A percentile compares a stretch with the other conserved stretches of the same genome.
Evolutionary conservation across 1,140 invertebrate species (phyloP).

Genomic region (Coelopa frigida): DNA sequence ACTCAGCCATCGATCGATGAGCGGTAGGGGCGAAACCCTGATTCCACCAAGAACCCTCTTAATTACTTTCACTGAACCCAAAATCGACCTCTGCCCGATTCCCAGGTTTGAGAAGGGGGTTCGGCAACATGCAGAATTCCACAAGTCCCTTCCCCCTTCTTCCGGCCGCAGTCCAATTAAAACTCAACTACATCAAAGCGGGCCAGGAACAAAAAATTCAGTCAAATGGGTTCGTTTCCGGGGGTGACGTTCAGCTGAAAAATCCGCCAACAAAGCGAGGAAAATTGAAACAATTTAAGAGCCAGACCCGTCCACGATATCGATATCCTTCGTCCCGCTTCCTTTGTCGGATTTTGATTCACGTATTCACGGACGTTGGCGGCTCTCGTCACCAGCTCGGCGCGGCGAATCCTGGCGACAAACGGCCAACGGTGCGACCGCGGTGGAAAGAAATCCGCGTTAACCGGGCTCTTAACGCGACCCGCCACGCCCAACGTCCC

Average conservation of each 20-base stretch:
- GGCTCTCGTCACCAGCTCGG: conserved; percentile 2
- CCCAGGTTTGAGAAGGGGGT: too few species aligned
- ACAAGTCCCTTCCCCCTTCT: too few species aligned
- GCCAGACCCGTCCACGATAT: neutral
- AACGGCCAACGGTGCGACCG: neutral
- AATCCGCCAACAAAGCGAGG: conserved; percentile 15
- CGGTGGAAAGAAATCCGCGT: neutral
- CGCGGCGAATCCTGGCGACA: neutral
- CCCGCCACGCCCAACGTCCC: neutral
- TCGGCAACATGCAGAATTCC: too few species aligned
- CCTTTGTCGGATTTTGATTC: conserved; percentile 19
- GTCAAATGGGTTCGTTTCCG: neutral
- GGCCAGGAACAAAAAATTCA: conserved; percentile 1
- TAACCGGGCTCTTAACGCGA: neutral
- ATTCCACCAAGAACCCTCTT: too few species aligned
- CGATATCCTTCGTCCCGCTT: conserved; percentile 1
- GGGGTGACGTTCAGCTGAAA: too few species aligned
- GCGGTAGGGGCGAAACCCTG: too few species aligned
- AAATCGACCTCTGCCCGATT: too few species aligned
- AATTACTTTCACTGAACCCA: too few species aligned
- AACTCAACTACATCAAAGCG: conserved; percentile 44
- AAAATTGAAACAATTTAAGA: conserved; percentile 1
- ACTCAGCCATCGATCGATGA: too few species aligned
- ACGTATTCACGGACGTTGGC: conserved; percentile 39
- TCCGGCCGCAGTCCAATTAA: conserved; percentile 39